Evolutionary conservation across 2,797 vertebrate species (phyloP).

Genomic region (Phoeniculus purpureus): DNA sequence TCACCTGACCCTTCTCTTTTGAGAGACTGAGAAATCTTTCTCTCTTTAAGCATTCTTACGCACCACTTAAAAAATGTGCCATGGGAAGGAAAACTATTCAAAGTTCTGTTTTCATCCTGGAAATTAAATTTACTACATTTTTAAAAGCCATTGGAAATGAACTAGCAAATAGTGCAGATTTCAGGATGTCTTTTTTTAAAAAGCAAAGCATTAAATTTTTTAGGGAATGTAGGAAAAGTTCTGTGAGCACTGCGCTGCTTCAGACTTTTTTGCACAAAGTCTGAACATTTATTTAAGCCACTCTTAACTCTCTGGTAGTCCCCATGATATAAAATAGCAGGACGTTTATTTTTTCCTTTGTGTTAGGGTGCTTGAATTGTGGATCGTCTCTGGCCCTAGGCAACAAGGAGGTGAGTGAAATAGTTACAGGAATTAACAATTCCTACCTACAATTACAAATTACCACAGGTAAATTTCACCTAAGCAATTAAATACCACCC

Average conservation of each 20-base stretch:
- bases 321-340: not conserved
- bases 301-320: not conserved
- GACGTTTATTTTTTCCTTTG: not conserved
- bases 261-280: not conserved
- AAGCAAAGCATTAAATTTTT: not conserved
- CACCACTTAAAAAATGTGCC: fast-evolving
- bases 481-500: too few relatives aligned
- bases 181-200: not conserved
- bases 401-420: not conserved
- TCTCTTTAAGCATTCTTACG: not conserved
- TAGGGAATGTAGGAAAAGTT: not conserved
- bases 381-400: not conserved
- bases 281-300: not conserved
- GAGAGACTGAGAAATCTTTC: not conserved
- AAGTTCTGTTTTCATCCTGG: not conserved
- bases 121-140: not conserved
- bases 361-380: not conserved
- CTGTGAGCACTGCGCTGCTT: not conserved
- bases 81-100: not conserved
- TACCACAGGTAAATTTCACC: too few relatives aligned
- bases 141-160: not conserved
- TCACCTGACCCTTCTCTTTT: not conserved
- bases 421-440: too few relatives aligned
- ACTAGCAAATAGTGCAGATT: not conserved
- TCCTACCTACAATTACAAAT: too few relatives aligned